Base-by-base conservation (phyloP, 2,888 invertebrate species). In the Sepiola atlantica region DNA sequence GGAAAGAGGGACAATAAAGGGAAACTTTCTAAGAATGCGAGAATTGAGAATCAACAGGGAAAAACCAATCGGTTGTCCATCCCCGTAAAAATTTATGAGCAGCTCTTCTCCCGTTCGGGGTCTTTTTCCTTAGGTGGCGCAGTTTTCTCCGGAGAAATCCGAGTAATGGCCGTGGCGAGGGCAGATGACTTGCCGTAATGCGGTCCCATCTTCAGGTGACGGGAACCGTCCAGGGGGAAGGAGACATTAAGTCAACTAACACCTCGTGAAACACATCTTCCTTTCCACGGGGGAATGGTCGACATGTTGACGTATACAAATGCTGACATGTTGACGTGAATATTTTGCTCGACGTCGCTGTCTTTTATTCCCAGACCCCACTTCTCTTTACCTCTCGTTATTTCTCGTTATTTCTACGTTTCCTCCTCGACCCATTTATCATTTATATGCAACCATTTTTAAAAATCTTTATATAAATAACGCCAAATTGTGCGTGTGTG, bases 121-220 rank as follows among this genome's bases (percentile, higher is more conserved):
- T 77, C n/a, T n/a, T 77, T n/a, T 77, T n/a, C n/a, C n/a, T 77
- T 77, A n/a, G 77, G 77, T 77, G n/a, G n/a, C 77, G 3, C 77
- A 16, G n/a, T 16, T 21, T n/a, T 77, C 77, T n/a, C 77, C n/a
- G 4, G 77, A 77, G 77, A 77, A 77, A 77, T 77, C 77, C 77
- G 77, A 77, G 77, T 77, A n/a, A 77, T 77, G 14, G n/a, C 77
- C 12, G 77, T 12, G n/a, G 77, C n/a, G 77, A 32, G 28, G 77
- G 77, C n/a, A n/a, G 77, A 77, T 77, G 77, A 77, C n/a, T 77
- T 77, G 77, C 77, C 77, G 77, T 77, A 77, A 77, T n/a, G n/a
- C 18, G 77, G 77, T 77, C 77, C n/a, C 77, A 16, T n/a, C 77
- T n/a, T 77, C 77, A n/a, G n/a, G n/a, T 45, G 77, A 77, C n/a